Conservation (phyloP, 2,888 invertebrate species). For the Euzetes globulus region DNA sequence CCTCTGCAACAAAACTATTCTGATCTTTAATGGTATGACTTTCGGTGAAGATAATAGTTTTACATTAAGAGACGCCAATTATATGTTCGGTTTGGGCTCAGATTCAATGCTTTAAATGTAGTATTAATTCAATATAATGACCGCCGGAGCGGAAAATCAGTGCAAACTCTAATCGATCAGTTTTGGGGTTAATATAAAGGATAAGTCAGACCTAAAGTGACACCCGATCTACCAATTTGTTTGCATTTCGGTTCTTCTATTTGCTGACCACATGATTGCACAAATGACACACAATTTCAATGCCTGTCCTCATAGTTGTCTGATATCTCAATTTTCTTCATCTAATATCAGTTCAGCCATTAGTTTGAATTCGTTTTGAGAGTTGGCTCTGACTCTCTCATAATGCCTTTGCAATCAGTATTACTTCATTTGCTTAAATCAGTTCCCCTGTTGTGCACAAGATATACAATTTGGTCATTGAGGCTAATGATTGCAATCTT, state of each 20-base stretch:
- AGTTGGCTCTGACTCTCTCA: neutral
- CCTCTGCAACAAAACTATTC: neutral
- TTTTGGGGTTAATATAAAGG: neutral
- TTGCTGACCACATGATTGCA: conserved; percentile 8
- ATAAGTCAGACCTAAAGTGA: neutral
- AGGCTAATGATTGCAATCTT: neutral
- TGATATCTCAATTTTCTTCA: neutral
- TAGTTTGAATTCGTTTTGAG: neutral
- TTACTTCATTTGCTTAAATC: conserved; percentile 6
- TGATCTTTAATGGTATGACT: neutral
- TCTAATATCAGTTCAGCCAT: neutral
- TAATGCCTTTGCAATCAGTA: neutral
- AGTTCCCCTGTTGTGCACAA: neutral
- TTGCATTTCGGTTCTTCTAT: neutral
- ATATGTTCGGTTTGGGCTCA: neutral
- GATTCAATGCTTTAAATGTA: neutral
- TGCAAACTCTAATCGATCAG: conserved; percentile 8
- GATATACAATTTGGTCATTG: neutral
- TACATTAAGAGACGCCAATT: neutral
- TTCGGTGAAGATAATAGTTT: neutral
- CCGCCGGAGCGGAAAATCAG: neutral
- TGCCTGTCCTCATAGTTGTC: neutral
- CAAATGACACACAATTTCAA: neutral
- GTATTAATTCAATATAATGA: neutral
- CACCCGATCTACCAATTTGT: neutral